phyloP scores from a whole-genome alignment of 2,888 invertebrate species.

The Apocheima hispidaria region DNA sequence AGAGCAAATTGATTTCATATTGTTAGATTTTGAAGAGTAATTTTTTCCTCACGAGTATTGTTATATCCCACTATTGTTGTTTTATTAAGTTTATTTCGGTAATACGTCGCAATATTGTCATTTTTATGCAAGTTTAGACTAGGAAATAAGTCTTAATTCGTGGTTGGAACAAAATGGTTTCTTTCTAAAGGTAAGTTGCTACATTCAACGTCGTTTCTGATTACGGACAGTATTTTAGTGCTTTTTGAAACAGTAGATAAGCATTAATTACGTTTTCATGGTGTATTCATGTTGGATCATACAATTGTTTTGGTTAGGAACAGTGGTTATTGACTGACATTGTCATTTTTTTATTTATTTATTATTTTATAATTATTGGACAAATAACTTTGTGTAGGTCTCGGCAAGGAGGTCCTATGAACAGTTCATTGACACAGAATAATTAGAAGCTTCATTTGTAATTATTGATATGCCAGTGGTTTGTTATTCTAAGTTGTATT shows the following conservation, averaged over 20 bases:
- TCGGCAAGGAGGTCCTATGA: neutral
- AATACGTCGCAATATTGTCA: slow-evolving; percentile 56
- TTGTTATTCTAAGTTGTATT: neutral
- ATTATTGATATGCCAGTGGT: neutral
- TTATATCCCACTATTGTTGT: slow-evolving; percentile 49
- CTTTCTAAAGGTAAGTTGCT: slow-evolving; percentile 47
- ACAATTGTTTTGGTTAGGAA: slow-evolving; percentile 23
- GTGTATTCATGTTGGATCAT: slow-evolving; percentile 25
- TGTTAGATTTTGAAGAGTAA: slow-evolving; percentile 40
- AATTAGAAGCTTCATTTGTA: neutral
- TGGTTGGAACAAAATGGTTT: slow-evolving; percentile 49
- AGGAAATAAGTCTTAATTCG: slow-evolving; percentile 41
- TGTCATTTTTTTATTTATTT: slow-evolving; percentile 22
- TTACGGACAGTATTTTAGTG: slow-evolving; percentile 39
- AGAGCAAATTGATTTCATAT: slow-evolving; percentile 48
- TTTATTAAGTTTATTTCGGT: slow-evolving; percentile 50
- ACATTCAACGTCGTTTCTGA: slow-evolving; percentile 31
- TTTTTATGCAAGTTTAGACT: slow-evolving; percentile 62
- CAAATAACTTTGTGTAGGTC: neutral
- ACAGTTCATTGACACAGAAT: slow-evolving; percentile 4
- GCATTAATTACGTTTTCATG: slow-evolving; percentile 41
- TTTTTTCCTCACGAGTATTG: slow-evolving; percentile 47
- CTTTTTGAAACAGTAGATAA: slow-evolving; percentile 42
- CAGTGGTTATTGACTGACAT: slow-evolving; percentile 14
- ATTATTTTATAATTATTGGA: slow-evolving; percentile 6